Percentiles rank a stretch among this genome's conserved stretches.
phyloP scores from a whole-genome alignment of 2,113 vertebrate species.

The Struthidea cinerea region DNA sequence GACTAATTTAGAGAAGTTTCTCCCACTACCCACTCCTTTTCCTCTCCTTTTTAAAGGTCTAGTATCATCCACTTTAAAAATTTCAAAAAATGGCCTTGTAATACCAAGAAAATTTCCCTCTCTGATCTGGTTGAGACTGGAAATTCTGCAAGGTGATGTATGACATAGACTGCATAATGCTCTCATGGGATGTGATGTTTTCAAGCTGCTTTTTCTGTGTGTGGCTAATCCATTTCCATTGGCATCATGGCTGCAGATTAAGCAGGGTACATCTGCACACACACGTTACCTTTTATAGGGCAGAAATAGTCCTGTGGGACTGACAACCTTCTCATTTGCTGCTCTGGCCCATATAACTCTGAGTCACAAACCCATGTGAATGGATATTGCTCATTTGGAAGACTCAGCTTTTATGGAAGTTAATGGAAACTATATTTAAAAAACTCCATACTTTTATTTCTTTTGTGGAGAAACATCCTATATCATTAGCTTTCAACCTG shows the following conservation, averaged over 20 bases:
- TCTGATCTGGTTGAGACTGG: neutral
- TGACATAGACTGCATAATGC: neutral
- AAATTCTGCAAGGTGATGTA: neutral
- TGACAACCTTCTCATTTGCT: neutral
- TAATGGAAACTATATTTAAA: neutral
- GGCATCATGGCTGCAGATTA: neutral
- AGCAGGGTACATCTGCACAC: neutral
- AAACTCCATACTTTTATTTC: neutral
- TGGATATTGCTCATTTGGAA: neutral
- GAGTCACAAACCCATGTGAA: neutral
- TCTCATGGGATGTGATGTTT: neutral
- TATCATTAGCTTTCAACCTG: conserved; percentile 33
- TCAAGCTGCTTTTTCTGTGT: neutral
- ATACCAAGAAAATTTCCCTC: neutral
- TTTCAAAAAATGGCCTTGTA: neutral
- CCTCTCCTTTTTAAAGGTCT: neutral
- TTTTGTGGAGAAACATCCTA: conserved; percentile 3
- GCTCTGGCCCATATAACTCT: neutral
- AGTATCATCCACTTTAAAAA: neutral
- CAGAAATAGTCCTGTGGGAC: neutral
- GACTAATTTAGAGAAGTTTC: neutral
- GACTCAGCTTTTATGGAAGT: neutral
- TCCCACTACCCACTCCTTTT: fast-evolving
- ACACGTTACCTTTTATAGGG: fast-evolving
- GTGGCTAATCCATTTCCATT: neutral